Evolutionary conservation across 2,888 invertebrate genomes (phyloP).

Genomic region (Monopis laevigella): DNA sequence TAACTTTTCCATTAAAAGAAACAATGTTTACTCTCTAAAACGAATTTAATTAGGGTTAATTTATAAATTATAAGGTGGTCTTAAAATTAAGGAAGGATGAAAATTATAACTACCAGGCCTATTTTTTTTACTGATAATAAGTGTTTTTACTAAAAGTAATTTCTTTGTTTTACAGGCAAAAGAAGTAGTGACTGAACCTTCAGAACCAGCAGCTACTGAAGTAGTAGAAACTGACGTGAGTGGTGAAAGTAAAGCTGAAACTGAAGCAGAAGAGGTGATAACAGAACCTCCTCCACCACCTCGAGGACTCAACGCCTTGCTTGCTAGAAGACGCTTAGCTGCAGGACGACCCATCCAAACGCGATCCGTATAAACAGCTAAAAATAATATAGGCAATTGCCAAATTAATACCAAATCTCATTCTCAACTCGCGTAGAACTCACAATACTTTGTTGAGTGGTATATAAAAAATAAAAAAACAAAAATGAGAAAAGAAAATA

Average conservation of each 20-base stretch:
- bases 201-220: constrained; percentile 46
- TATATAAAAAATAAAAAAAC: too few relatives aligned
- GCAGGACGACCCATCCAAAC: constrained; percentile 36
- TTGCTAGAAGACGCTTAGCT: constrained; percentile 75
- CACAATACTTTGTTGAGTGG: too few relatives aligned
- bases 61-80: too few relatives aligned
- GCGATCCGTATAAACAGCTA: neutral
- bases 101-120: too few relatives aligned
- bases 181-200: constrained; percentile 18
- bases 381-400: constrained; percentile 1
- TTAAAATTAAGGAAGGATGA: too few relatives aligned
- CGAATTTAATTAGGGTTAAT: too few relatives aligned
- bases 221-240: constrained; percentile 51
- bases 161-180: constrained; percentile 7
- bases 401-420: constrained; percentile 6
- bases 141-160: too few relatives aligned
- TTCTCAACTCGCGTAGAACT: too few relatives aligned
- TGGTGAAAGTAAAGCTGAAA: constrained; percentile 40
- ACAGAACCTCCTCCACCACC: constrained; percentile 61
- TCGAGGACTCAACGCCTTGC: constrained; percentile 72
- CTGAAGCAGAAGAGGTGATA: constrained; percentile 43
- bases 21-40: too few relatives aligned
- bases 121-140: too few relatives aligned
- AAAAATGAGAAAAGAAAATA: too few relatives aligned
- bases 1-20: too few relatives aligned